Conservation (phyloP, 2,113 vertebrate genomes). For the Danionella cerebrum region DNA sequence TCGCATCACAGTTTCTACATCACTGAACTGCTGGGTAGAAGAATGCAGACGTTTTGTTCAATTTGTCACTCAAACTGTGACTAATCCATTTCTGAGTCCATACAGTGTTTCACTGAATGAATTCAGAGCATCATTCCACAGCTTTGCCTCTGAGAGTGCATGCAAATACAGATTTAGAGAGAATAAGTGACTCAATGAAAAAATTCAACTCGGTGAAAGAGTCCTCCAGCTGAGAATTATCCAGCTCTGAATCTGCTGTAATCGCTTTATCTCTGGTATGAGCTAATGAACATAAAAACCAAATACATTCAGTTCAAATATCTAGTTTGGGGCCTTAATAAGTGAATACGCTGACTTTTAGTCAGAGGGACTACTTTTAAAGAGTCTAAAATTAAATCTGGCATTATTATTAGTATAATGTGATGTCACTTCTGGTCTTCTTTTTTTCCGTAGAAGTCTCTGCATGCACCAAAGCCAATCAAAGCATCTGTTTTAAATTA, state of each 20-base stretch:
- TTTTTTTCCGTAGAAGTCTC: too few species aligned
- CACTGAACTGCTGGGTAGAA: background rate
- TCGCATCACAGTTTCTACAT: background rate
- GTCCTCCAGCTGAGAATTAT: slow-evolving; percentile 2
- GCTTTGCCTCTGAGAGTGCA: background rate
- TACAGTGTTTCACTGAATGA: background rate
- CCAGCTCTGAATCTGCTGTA: background rate
- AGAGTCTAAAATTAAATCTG: too few species aligned
- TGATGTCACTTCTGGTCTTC: too few species aligned
- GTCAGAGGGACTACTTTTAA: background rate
- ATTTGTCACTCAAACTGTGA: slow-evolving; percentile 9
- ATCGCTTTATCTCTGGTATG: background rate
- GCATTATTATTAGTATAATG: too few species aligned
- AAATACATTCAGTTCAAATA: background rate
- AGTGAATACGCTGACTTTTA: too few species aligned
- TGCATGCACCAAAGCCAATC: too few species aligned
- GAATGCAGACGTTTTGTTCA: background rate
- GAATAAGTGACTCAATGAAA: slow-evolving; percentile 12
- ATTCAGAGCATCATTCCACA: background rate
- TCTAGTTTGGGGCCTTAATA: background rate
- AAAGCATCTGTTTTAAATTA: too few species aligned
- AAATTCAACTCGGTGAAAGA: slow-evolving; percentile 12
- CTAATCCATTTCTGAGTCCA: slow-evolving; percentile 12
- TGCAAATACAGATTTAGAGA: background rate
- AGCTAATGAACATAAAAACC: slow-evolving; percentile 1